Evolutionary conservation across 2,888 invertebrate genomes (phyloP), one percentile per base, ranked within the genome.

Genomic region (Drosophila tripunctata): DNA sequence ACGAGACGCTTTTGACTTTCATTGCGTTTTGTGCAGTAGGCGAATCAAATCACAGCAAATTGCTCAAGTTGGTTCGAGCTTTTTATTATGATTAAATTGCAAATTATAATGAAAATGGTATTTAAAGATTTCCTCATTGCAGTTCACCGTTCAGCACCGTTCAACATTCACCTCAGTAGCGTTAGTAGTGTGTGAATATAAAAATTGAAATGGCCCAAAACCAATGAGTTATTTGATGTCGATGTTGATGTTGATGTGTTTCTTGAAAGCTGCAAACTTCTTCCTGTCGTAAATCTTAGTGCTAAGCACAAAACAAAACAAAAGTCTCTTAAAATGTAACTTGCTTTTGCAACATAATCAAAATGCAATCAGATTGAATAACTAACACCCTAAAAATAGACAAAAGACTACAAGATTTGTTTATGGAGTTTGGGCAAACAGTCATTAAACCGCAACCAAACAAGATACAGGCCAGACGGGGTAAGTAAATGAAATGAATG

Each of bases 71-170:
- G 30, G 45, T 52, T 58, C 44, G 27, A 38, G 61, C 38, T 55
- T 61, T 67, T 55, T 47, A 58, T 78, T 47, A 54, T 67, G 56
- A 69, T 60, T 65, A 62, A 74, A 50, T 41, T 35, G 64, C 47
- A 47, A 64, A 67, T 62, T 51, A 60, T 63, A 43, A 51, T 14
- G 21, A 45, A 63, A 69, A 50, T n/a, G n/a, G 2, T 14, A 66
- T 51, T 22, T 19, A 61, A 17, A 65, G 64, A 75, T 78, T 83
- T 83, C 87, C 82, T 83, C 52, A 86, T 86, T 86, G 73, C 62
- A 48, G 44, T 6, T 15, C 66, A 58, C 62, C 62, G 45, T 57
- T 67, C 66, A 64, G 48, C 50, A n/a, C n/a, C n/a, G n/a, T 8
- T 24, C 61, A 54, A 45, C 61, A 45, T 41, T 61, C 48, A 48